Conservation (phyloP, 1,140 invertebrate species). For the Hyles euphorbiae region DNA sequence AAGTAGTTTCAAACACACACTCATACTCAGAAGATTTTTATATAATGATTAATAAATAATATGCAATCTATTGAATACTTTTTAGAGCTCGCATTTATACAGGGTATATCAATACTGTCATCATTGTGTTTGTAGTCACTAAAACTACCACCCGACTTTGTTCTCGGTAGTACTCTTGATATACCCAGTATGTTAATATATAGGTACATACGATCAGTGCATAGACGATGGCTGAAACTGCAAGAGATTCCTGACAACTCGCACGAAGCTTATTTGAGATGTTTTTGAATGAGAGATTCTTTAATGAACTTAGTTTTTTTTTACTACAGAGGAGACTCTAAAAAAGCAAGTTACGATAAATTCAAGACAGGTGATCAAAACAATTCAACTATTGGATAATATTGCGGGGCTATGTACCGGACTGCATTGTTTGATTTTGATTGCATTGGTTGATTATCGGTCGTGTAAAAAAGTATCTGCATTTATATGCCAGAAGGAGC, state of each 20-base stretch:
- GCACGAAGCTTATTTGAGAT: conserved; percentile 15
- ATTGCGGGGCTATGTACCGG: conserved; percentile 38
- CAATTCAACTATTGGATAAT: conserved; percentile 27
- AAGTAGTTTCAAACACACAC: too few species aligned
- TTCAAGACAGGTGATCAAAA: conserved; percentile 33
- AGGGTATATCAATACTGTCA: background rate
- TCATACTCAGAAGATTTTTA: too few species aligned
- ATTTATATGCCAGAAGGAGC: conserved; percentile 48
- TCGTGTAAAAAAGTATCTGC: conserved; percentile 30
- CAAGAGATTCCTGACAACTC: conserved; percentile 18
- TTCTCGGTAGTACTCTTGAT: too few species aligned
- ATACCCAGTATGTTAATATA: background rate
- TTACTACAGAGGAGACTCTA: conserved; percentile 36
- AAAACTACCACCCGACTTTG: too few species aligned
- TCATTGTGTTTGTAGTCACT: too few species aligned
- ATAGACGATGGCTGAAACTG: conserved; percentile 19
- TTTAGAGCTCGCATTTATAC: background rate
- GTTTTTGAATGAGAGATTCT: too few species aligned
- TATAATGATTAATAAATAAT: too few species aligned
- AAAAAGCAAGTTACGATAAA: conserved; percentile 22
- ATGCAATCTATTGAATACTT: too few species aligned
- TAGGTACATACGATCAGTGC: conserved; percentile 1
- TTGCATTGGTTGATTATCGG: conserved; percentile 23
- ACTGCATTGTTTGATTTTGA: conserved; percentile 28
- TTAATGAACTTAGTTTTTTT: too few species aligned